These are phyloP conservation scores for Chelonia mydas DNA, from an alignment of 2,797 vertebrate genomes.

Conservation along the genomic window DNA sequence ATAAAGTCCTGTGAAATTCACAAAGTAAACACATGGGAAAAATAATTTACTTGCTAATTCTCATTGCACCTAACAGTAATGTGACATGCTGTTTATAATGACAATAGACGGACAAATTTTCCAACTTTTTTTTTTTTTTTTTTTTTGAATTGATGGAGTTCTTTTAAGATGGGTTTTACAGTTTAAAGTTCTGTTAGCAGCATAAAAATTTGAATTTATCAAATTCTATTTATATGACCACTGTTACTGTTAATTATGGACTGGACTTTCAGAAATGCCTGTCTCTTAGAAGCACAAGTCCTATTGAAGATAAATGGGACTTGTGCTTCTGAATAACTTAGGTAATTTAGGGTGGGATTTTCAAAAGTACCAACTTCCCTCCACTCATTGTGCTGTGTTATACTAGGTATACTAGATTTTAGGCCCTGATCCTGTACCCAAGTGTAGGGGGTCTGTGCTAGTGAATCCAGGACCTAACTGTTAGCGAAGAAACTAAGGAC, in stretches of 20 bases:
- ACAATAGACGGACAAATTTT: neutral
- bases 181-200: neutral
- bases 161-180: neutral
- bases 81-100: neutral
- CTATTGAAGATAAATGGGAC: conserved; percentile 24
- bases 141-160: neutral
- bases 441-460: too few species aligned
- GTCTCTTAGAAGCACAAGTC: conserved; percentile 19
- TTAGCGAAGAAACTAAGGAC: too few species aligned
- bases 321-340: too few species aligned
- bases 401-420: too few species aligned
- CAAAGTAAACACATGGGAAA: neutral
- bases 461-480: too few species aligned
- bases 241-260: neutral
- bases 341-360: too few species aligned
- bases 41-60: neutral
- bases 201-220: too few species aligned
- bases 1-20: neutral
- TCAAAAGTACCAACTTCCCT: too few species aligned
- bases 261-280: neutral
- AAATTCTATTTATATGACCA: too few species aligned
- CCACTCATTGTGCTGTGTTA: too few species aligned
- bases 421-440: too few species aligned
- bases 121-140: neutral
- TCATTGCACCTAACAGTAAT: neutral